phyloP scores from a whole-genome alignment of 2,113 vertebrate species.

The Tretioscincus oriximinensis region DNA sequence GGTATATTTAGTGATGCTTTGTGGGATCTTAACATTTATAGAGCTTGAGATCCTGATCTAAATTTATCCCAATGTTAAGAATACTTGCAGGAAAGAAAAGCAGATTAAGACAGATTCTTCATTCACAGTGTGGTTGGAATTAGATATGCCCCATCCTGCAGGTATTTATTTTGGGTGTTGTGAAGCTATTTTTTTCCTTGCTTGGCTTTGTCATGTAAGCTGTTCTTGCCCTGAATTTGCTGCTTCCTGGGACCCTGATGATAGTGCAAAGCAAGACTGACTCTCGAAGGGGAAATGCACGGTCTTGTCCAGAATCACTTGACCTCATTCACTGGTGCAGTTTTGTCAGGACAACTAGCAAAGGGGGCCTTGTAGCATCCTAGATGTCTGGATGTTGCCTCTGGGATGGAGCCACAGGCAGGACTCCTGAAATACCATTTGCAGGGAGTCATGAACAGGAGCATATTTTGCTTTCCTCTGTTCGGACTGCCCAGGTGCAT shows the following conservation, averaged over 20 bases:
- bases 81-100: conserved; percentile 46
- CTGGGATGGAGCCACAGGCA: too few species aligned
- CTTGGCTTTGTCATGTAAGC: neutral
- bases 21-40: neutral
- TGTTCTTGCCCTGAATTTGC: neutral
- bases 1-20: neutral
- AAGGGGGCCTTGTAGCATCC: too few species aligned
- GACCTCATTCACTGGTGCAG: too few species aligned
- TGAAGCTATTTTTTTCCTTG: neutral
- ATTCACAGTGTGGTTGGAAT: neutral
- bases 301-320: too few species aligned
- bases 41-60: conserved; percentile 36
- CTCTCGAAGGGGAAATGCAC: fast-evolving
- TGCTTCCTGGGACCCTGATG: neutral
- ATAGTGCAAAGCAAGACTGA: fast-evolving
- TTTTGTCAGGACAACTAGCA: too few species aligned
- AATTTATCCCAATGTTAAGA: conserved; percentile 60
- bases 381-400: too few species aligned
- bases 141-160: fast-evolving
- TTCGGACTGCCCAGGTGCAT: too few species aligned
- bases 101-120: conserved; percentile 47
- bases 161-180: neutral
- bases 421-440: too few species aligned
- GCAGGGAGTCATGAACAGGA: too few species aligned
- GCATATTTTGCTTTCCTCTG: too few species aligned